Base-by-base conservation (phyloP, 2,888 invertebrate genomes). In the Charanyca ferruginea region DNA sequence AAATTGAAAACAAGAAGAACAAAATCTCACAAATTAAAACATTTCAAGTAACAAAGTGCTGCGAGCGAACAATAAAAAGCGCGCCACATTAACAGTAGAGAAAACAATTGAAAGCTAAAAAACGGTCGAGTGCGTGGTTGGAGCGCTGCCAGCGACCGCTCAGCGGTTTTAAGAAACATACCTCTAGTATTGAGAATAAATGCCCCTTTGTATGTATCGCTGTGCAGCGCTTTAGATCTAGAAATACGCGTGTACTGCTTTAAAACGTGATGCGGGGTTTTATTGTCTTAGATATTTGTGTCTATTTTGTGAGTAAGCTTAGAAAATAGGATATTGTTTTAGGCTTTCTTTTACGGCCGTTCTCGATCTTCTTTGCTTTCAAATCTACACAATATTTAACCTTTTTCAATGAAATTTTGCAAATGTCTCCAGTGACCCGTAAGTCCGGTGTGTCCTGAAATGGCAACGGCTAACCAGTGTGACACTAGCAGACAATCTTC, bases 31-130 rank as follows among this genome's bases (percentile, higher is more conserved):
- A 77, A 76, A 76, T 77, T 77, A 76, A 77, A 76, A 76, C 67
- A 67, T 76, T 76, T 67, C 72, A 60, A 76, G 77, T 72, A 76
- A 77, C 77, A 63, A 77, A 76, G 72, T 72, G 76, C 53, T 75
- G 66, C 20, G 22, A 32, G 76, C 48, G 65, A 66, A 70, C 71
- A 75, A 75, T 71, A 75, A 75, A 78, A 67, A 78, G 42, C 61
- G 60, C 54, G 55, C 45, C 45, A 71, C 71, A 71, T 78, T 78
- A 77, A 74, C 78, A 74, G 74, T 66, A 63, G 69, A 68, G 72
- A 77, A 78, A 78, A 77, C 81, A 81, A 81, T 79, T 81, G 79
- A 70, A 73, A 70, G 72, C 71, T 74, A 65, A 81, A 79, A 79
- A 81, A 67, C 68, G 70, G 54, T 78, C 44, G 66, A 81, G 81